Base-by-base conservation (phyloP, 2,888 invertebrate species). In the Chironomus tentans region DNA sequence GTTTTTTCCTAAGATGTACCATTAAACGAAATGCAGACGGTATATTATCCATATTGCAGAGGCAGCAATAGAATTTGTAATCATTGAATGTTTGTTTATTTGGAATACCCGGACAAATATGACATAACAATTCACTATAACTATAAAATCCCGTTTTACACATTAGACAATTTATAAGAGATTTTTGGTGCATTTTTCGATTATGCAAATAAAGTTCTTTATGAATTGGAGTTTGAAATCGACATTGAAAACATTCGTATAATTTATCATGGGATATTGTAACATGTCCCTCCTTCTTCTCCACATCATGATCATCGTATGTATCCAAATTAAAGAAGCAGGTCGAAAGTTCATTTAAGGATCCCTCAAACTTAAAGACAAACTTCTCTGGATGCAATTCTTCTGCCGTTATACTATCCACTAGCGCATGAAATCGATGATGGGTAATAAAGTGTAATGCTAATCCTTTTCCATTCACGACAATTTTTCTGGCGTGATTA, bases 201-300 rank as follows among this genome's bases (percentile, higher is more conserved):
- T 94, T 94, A 83, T 94, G 94, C 80, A 92, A 86, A 84, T 92
- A 94, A 77, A 94, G 87, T 83, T 94, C 94, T 84, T 94, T 94
- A 82, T 93, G 93, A 77, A 92, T 86, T 73, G 88, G 84, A 77
- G 93, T 92, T 80, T 89, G 88, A 82, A 90, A 93, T 79, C 91
- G 88, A 84, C 94, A 94, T 80, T 93, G 92, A 84, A 94, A 94
- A 85, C 94, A 94, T 83, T 94, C 94, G 82, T 92, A 94, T 10
- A 88, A 85, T 78, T 91, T 88, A 77, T 91, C 90, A 81, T 88
- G 87, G 15, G 88, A 91, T 88, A 77, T 91, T 89, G 81, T 88
- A 87, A 24, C 88, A 87, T 48, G 80, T 83, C 78, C 76, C 82
- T 79, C 78, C 82, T 81, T 81, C 77, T 86, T 88, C 80, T 85